Conservation (phyloP, 1,140 invertebrate species). For the Ips typographus region DNA sequence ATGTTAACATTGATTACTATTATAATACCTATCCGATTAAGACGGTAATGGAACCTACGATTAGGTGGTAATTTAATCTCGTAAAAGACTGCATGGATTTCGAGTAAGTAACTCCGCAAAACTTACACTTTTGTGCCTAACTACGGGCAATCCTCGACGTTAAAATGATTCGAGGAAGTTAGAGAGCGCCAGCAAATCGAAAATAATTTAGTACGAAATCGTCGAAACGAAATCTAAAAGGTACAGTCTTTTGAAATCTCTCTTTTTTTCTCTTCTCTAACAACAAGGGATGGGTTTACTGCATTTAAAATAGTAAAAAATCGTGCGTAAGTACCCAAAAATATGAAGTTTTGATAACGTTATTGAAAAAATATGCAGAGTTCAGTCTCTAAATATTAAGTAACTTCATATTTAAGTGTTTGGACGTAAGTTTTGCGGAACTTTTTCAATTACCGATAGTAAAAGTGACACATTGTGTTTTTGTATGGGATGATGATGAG, state of each 20-base stretch:
- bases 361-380: slow-evolving; percentile 22
- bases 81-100: slow-evolving; percentile 35
- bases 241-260: slow-evolving; percentile 32
- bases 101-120: slow-evolving; percentile 12
- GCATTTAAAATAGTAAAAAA: neutral
- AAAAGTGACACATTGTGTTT: slow-evolving; percentile 32
- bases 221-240: neutral
- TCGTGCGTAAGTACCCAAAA: too few species aligned
- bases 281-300: too few species aligned
- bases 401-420: slow-evolving; percentile 35
- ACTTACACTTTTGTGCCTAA: neutral
- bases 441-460: slow-evolving; percentile 19
- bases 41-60: too few species aligned
- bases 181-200: neutral
- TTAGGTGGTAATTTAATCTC: slow-evolving; percentile 2
- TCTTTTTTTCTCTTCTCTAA: neutral
- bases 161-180: neutral
- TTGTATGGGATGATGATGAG: slow-evolving; percentile 40
- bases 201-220: too few species aligned
- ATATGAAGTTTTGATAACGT: slow-evolving; percentile 25
- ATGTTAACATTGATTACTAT: too few species aligned
- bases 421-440: slow-evolving; percentile 19
- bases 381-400: slow-evolving; percentile 35
- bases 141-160: neutral
- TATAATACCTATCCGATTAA: too few species aligned